Conservation (phyloP, 2,888 invertebrate genomes). For the Catocala sponsa region DNA sequence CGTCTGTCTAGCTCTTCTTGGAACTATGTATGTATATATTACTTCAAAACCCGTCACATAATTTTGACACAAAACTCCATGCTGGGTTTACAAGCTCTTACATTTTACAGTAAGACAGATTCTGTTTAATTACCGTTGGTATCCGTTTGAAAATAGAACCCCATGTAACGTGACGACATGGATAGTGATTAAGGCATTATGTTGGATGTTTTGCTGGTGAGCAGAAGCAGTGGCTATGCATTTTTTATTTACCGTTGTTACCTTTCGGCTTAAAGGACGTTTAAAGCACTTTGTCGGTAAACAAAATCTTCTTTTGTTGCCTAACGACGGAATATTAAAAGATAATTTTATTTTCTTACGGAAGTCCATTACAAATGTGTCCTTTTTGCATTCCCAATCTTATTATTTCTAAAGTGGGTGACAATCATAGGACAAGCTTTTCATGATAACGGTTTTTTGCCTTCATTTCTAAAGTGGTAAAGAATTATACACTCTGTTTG, state of each 20-base stretch:
- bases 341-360: neutral
- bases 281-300: neutral
- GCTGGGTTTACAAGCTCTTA: neutral
- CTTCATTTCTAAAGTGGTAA: too few species aligned
- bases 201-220: too few species aligned
- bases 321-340: neutral
- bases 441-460: too few species aligned
- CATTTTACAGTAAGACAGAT: neutral
- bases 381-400: too few species aligned
- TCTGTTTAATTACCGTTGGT: neutral
- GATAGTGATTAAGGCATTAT: neutral
- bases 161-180: neutral
- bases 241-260: neutral
- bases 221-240: neutral
- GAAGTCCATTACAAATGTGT: too few species aligned
- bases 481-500: too few species aligned
- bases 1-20: too few species aligned
- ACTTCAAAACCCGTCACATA: too few species aligned
- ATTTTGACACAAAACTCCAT: neutral
- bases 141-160: slow-evolving; percentile 9
- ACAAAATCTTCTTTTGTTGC: neutral
- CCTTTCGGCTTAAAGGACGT: neutral
- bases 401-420: too few species aligned
- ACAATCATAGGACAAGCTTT: too few species aligned
- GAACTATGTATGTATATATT: too few species aligned